A percentile compares a stretch with the other conserved stretches of the same genome.
phyloP scores from a whole-genome alignment of 2,113 vertebrate species.

The Boulengeromyrus knoepffleri region DNA sequence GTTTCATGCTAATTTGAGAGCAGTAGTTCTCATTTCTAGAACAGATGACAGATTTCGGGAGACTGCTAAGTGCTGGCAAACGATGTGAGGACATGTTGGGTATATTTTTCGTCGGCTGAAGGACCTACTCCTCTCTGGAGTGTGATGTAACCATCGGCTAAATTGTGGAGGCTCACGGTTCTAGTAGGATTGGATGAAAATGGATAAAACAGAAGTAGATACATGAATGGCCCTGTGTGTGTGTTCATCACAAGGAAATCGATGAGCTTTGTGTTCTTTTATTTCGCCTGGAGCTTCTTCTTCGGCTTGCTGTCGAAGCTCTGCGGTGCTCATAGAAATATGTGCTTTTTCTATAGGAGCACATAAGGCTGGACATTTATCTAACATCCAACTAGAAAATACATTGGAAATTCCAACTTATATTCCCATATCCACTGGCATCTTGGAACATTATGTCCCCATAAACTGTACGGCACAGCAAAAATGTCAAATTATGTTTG shows the following conservation, averaged over 20 bases:
- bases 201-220: background rate
- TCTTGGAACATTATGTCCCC: background rate
- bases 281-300: background rate
- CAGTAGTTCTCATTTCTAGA: background rate
- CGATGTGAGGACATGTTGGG: background rate
- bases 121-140: background rate
- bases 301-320: background rate
- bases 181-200: background rate
- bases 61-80: background rate
- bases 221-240: background rate
- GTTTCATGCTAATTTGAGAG: background rate
- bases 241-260: constrained; percentile 5
- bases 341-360: background rate
- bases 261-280: background rate
- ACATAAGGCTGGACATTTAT: background rate
- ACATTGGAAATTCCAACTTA: background rate
- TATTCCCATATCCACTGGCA: background rate
- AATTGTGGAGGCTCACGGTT: background rate
- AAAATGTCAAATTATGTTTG: background rate
- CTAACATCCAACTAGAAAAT: background rate
- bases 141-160: background rate
- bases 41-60: background rate
- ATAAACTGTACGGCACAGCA: background rate
- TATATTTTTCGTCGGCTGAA: background rate
- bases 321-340: background rate